Base-by-base conservation (phyloP, 2,888 invertebrate species). In the Molorchus minor region DNA sequence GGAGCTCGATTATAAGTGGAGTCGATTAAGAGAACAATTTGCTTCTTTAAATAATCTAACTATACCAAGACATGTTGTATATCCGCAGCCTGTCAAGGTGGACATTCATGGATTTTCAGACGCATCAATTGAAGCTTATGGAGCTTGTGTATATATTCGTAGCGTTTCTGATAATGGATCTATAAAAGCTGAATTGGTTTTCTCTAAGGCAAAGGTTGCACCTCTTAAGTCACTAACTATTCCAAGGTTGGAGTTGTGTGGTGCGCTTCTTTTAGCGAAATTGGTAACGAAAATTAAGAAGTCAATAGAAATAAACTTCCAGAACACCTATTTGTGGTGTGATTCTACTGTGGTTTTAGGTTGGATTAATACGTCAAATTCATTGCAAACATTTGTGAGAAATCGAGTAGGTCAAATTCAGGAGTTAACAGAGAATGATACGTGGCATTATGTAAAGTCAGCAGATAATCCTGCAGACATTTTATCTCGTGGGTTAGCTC, bases 31-130 rank as follows among this genome's bases (percentile, higher is more conserved):
- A 20, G 29, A 10, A 33, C 7, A 43, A 25, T 17, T 52, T 25
- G 3, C 3, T 2, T 15, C 12, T 25, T 21, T 52, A n/a, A 49
- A 49, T 20, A 2, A 35, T 13, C 10, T 49, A 13, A 12, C 7
- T 3, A 35, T 49, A 1, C 30, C 83, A 1, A 30, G 46, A n/a
- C 46, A 46, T 4, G 16, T 30, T 10, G 12, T 16, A 2, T 46
- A 19, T 35, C 1, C 1, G 1, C 20, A 55, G 3, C 17, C 51
- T 12, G 7, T 35, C 12, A 15, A 5, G 8, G 1, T 52, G 2
- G 12, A 36, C 7, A 10, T 58, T 15, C 40, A 53, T 58, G 57
- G 57, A 0, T 58, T 58, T 45, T 19, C 38, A 5, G 53, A 58
- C 38, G 46, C 52, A 7, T 52, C 46, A 2, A 15, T 38, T 3